These are phyloP conservation scores for Aplysina aerophoba DNA, from an alignment of 37 sponge, comb jelly and placozoan species.

Conservation along the genomic window DNA sequence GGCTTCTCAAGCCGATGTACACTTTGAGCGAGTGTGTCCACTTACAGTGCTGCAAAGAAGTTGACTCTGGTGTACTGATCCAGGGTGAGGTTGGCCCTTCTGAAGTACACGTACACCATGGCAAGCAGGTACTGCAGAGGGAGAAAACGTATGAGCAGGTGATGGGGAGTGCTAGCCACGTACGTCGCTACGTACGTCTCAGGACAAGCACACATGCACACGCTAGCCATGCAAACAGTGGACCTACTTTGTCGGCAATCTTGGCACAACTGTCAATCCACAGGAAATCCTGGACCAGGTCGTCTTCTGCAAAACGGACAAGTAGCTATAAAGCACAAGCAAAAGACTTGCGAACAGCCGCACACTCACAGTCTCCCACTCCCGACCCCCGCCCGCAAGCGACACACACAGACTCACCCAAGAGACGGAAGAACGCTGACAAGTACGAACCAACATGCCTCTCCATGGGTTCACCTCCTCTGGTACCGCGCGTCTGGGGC, in stretches of 20 bases:
- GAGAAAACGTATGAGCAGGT: no score
- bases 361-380: conserved; percentile 8
- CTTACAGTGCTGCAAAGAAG: conserved; percentile 84
- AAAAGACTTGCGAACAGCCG: neutral
- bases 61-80: conserved; percentile 64
- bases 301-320: conserved; percentile 53
- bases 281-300: conserved; percentile 72
- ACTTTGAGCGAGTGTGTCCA: neutral
- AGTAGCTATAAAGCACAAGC: neutral
- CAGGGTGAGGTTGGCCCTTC: conserved; percentile 62
- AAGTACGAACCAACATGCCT: no score
- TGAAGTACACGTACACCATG: conserved; percentile 91
- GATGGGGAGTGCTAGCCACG: neutral
- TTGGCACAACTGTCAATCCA: conserved; percentile 81
- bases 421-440: no score
- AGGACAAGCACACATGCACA: neutral
- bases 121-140: conserved; percentile 75
- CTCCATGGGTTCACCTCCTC: no score
- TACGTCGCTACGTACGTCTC: neutral
- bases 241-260: conserved; percentile 76
- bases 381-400: neutral
- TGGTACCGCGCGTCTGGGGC: no score
- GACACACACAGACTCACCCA: no score
- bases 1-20: no score
- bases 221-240: neutral